Evolutionary conservation across 2,797 vertebrate genomes (phyloP), one percentile per base, ranked within the genome.

Genomic region (Manis javanica): DNA sequence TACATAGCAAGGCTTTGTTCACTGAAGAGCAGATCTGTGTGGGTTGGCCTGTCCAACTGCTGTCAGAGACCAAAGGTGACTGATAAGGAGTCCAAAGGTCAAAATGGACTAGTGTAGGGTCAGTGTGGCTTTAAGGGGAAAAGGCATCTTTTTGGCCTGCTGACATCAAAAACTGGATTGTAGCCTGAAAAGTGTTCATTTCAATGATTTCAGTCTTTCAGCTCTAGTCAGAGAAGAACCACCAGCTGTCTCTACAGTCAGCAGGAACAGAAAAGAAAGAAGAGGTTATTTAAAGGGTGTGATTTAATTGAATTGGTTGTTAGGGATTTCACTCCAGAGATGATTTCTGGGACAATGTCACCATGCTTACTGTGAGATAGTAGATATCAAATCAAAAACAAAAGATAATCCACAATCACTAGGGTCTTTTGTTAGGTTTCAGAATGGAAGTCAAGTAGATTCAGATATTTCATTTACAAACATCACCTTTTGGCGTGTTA

Each of bases 381-480:
- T 72, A 96, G 94, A 92, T 93, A 96, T 63, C 92, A 95, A 98
- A 97, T 98, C 5, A 78, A 83, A 98, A 96, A 90, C 61, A 92
- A 97, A 96, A 96, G 8, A 57, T 74, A 3, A 37, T 97, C 90
- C 23, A 15, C 86, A 94, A 3, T 95, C 85, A 92, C 94, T 87
- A 3, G 90, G 39, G 83, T 98, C 95, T 97, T 97, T 98, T 55
- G 39, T 84, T 75, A 21, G 46, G 51, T 94, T 83, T 89, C 91
- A 96, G 92, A 93, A 31, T 66, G 0, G 39, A 97, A 95, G 61
- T 95, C 94, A 81, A 59, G 96, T 97, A 97, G 93, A 96, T 97
- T 96, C 78, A 94, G 94, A 72, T 97, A 97, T 98, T 96, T 91
- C 66, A 71, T 93, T 97, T 98, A 75, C 96, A 96, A 95, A 86